Evolutionary conservation across 2,113 vertebrate species (phyloP).

Genomic region (Tringa solitaria): DNA sequence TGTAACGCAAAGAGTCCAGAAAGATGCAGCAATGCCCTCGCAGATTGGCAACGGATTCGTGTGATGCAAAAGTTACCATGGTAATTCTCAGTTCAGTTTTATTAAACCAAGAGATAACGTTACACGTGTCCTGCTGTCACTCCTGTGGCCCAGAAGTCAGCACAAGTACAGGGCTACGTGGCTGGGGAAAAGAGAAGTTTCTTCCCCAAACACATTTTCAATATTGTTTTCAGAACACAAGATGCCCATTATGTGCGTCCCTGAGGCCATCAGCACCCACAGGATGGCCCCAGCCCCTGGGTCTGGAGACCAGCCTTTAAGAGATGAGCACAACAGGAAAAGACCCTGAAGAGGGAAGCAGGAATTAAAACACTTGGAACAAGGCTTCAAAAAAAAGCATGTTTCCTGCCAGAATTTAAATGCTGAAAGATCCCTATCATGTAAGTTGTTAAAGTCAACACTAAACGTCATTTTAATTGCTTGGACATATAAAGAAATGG

Average conservation of each 20-base stretch:
- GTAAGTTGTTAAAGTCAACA: not conserved
- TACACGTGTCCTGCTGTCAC: not conserved
- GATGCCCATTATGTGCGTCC: not conserved
- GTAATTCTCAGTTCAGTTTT: not conserved
- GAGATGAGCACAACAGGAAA: not conserved
- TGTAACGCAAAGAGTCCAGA: not conserved
- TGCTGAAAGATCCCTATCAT: not conserved
- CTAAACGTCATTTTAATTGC: not conserved
- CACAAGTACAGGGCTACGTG: not conserved
- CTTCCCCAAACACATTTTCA: not conserved
- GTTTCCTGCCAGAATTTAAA: not conserved
- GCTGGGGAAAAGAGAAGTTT: not conserved
- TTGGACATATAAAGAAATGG: not conserved
- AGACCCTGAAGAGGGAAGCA: not conserved
- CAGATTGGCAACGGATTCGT: not conserved
- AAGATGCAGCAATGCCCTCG: not conserved
- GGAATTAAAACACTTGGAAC: not conserved
- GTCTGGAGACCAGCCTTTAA: not conserved
- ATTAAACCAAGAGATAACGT: not conserved
- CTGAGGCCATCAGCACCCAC: not conserved
- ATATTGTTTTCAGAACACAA: not conserved
- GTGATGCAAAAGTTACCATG: not conserved
- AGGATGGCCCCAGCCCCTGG: not conserved
- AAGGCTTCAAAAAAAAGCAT: not conserved
- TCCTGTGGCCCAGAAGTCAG: not conserved